Conservation (phyloP, 1,140 invertebrate species). For the Lasioglossum albipes region DNA sequence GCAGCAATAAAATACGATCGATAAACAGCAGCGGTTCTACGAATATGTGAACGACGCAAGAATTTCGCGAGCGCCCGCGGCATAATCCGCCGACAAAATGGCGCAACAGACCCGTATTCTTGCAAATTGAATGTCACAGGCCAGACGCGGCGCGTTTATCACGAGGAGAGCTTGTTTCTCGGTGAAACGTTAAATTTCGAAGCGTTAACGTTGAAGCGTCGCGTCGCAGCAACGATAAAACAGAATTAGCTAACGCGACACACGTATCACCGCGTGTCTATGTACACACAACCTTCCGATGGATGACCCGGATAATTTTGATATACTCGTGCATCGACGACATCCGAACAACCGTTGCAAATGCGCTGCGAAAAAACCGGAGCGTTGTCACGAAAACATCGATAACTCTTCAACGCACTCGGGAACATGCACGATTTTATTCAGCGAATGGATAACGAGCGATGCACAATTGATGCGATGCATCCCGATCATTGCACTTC, state of each 20-base stretch:
- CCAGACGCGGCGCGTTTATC: neutral
- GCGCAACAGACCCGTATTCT: neutral
- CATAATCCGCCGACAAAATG: neutral
- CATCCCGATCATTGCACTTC: too few relatives aligned
- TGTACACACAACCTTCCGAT: neutral
- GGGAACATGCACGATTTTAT: neutral
- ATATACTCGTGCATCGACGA: neutral
- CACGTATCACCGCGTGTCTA: neutral
- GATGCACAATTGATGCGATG: too few relatives aligned
- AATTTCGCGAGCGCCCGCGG: too few relatives aligned
- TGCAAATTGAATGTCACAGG: neutral
- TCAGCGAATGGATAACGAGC: too few relatives aligned
- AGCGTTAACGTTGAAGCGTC: slow-evolving; percentile 19
- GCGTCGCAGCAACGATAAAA: neutral
- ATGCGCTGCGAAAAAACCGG: neutral
- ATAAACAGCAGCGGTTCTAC: too few relatives aligned
- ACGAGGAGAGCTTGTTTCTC: neutral
- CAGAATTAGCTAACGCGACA: slow-evolving; percentile 23
- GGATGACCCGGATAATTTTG: slow-evolving; percentile 26
- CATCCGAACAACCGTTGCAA: neutral
- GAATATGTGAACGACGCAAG: too few relatives aligned
- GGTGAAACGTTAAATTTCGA: slow-evolving; percentile 12
- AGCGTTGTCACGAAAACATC: neutral
- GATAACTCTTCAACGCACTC: neutral
- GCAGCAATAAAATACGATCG: too few relatives aligned